phyloP scores from a whole-genome alignment of 2,888 invertebrate species.

The Pachymerium ferrugineum region DNA sequence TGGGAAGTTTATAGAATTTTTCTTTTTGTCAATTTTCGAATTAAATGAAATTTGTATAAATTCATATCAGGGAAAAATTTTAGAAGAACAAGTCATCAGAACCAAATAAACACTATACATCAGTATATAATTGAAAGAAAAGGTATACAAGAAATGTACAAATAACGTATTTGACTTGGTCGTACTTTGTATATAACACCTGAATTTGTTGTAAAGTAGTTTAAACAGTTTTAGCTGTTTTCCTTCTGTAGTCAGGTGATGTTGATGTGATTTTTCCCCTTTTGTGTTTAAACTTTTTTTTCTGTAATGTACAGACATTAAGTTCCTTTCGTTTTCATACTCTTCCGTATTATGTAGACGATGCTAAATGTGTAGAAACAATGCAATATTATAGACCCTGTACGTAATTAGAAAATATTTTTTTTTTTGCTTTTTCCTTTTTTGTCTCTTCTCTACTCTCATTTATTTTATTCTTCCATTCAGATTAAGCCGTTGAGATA shows the following conservation, averaged over 20 bases:
- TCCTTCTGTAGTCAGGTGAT: slow-evolving; percentile 17
- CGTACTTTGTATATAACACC: slow-evolving; percentile 19
- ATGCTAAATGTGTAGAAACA: slow-evolving; percentile 24
- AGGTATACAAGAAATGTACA: slow-evolving; percentile 20
- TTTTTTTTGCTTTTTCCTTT: too few relatives aligned
- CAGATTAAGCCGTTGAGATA: not conserved
- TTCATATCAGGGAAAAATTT: not conserved
- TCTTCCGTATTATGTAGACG: slow-evolving; percentile 21
- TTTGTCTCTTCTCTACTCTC: too few relatives aligned
- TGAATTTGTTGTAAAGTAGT: slow-evolving; percentile 24
- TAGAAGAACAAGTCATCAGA: not conserved
- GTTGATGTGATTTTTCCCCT: not conserved
- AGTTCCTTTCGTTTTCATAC: too few relatives aligned
- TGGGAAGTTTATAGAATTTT: too few relatives aligned
- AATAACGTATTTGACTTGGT: not conserved
- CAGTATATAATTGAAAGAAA: not conserved
- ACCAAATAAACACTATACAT: not conserved
- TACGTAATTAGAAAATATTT: not conserved
- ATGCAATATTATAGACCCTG: slow-evolving; percentile 10
- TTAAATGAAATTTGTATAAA: too few relatives aligned
- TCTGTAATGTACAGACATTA: too few relatives aligned
- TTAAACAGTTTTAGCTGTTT: not conserved
- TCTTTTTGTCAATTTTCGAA: too few relatives aligned
- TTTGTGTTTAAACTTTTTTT: slow-evolving; percentile 8
- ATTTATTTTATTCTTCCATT: not conserved